These are phyloP conservation scores for Sceloporus tristichus DNA, from an alignment of 2,113 vertebrate genomes.

Conservation along the genomic window DNA sequence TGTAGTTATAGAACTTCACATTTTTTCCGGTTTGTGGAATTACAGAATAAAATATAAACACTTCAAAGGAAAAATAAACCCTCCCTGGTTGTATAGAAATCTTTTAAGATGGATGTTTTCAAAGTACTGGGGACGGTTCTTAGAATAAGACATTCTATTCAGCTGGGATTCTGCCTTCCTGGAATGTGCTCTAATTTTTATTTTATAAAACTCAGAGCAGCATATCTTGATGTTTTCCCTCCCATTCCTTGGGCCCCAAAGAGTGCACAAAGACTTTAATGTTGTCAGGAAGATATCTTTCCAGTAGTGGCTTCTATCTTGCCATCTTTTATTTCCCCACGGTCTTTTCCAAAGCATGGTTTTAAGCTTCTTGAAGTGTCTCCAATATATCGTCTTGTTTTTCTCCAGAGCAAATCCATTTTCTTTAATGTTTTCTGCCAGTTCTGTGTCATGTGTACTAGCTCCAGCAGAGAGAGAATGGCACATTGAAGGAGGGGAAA, in stretches of 20 bases:
- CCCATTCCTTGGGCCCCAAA: neutral
- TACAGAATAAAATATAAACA: neutral
- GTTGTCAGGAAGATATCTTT: constrained; percentile 10
- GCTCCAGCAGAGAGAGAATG: neutral
- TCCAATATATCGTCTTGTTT: neutral
- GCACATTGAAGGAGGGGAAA: neutral
- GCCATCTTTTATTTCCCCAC: neutral
- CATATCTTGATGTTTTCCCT: neutral
- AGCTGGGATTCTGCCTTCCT: neutral
- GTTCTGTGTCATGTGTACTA: neutral
- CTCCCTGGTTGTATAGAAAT: neutral
- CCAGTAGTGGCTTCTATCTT: neutral
- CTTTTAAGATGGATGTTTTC: constrained; percentile 9
- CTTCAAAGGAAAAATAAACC: neutral
- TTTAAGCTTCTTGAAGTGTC: constrained; percentile 26
- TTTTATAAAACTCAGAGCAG: constrained; percentile 10
- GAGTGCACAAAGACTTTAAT: neutral
- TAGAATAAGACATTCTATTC: constrained; percentile 1
- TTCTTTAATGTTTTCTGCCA: constrained; percentile 4
- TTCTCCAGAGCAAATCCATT: constrained; percentile 18
- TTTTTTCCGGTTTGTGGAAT: neutral
- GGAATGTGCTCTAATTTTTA: constrained; percentile 21
- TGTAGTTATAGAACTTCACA: neutral
- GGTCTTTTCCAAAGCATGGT: neutral
- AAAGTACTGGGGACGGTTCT: neutral